Evolutionary conservation across 2,888 invertebrate genomes (phyloP).

Genomic region (Drosophila colorata): DNA sequence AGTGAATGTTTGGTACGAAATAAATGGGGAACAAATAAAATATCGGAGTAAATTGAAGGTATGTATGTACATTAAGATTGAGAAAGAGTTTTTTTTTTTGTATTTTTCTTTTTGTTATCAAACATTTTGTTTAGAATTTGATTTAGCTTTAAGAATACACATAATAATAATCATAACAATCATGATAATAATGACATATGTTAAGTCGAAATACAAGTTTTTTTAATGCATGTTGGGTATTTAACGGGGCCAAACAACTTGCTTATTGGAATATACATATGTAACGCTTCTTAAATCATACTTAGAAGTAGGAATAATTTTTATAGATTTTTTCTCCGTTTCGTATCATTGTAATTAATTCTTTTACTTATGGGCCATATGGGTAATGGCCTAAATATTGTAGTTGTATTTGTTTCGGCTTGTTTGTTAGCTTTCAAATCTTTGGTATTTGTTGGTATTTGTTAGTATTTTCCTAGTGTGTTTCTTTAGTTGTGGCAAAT

Average conservation of each 20-base stretch:
- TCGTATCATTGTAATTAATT: conserved; percentile 16
- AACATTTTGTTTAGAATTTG: conserved; percentile 9
- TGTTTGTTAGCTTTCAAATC: conserved; percentile 17
- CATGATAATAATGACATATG: conserved; percentile 17
- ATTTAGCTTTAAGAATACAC: conserved; percentile 28
- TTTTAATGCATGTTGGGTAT: conserved; percentile 9
- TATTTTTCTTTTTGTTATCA: neutral
- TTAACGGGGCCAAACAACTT: conserved; percentile 32
- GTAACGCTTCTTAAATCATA: conserved; percentile 19
- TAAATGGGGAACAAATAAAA: conserved; percentile 9
- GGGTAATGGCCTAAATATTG: conserved; percentile 7
- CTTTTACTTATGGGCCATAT: neutral
- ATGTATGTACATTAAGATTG: conserved; percentile 38
- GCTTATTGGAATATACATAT: conserved; percentile 28
- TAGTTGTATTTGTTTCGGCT: conserved; percentile 17
- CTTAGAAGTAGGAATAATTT: conserved; percentile 18
- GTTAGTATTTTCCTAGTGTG: conserved; percentile 10
- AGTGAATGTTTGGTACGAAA: conserved; percentile 1
- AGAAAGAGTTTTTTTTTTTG: conserved; percentile 7
- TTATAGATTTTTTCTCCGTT: neutral
- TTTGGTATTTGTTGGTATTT: conserved; percentile 43
- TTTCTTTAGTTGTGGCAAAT: conserved; percentile 17
- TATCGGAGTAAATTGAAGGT: no score
- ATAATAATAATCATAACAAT: conserved; percentile 21
- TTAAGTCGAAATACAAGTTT: conserved; percentile 22